phyloP scores from a whole-genome alignment of 1,140 invertebrate species.

The Bombus sibiricus region DNA sequence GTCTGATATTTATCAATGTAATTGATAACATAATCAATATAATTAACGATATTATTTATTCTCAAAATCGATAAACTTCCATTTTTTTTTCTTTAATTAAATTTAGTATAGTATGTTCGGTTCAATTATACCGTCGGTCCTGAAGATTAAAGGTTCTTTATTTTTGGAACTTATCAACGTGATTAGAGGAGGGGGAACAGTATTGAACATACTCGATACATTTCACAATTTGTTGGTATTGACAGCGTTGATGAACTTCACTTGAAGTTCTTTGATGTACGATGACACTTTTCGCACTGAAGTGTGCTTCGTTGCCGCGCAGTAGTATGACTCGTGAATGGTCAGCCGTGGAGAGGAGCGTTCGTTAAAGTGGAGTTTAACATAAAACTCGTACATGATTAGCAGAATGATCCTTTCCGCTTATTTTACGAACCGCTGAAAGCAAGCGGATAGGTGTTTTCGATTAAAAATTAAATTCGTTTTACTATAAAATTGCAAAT shows the following conservation, averaged over 20 bases:
- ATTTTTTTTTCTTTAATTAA: no score
- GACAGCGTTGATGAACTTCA: background rate
- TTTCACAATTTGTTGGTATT: background rate
- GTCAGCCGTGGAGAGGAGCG: background rate
- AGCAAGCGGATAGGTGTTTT: background rate
- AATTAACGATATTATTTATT: background rate
- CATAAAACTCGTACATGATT: background rate
- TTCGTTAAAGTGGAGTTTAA: background rate
- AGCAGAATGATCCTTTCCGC: no score
- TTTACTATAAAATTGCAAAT: no score
- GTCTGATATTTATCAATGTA: background rate
- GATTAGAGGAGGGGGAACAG: background rate
- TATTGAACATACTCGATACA: background rate
- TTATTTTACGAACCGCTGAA: background rate
- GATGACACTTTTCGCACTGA: background rate
- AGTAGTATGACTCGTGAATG: conserved; percentile 1
- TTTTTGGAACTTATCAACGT: background rate
- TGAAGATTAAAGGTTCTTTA: background rate
- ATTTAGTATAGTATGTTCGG: no score
- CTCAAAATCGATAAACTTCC: no score
- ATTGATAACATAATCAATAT: background rate
- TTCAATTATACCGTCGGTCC: no score
- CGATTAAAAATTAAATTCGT: no score
- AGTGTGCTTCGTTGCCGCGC: background rate
- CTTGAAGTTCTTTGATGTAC: background rate